These are phyloP conservation scores for Perdita meconis DNA, from an alignment of 2,888 invertebrate genomes.

Conservation along the genomic window DNA sequence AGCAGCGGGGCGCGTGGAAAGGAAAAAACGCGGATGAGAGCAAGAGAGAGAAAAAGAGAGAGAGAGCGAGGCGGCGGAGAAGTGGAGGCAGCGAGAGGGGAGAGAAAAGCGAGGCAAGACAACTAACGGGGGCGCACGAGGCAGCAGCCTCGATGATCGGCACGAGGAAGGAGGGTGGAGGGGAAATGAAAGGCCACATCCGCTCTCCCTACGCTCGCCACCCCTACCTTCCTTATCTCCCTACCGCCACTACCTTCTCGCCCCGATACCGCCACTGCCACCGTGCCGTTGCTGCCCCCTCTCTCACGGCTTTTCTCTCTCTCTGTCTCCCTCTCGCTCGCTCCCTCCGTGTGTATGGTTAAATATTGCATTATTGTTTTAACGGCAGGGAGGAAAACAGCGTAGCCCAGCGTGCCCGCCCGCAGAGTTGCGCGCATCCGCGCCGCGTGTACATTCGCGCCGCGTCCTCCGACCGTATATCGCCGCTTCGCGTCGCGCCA, in stretches of 20 bases:
- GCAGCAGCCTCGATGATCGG: slow-evolving; percentile 59
- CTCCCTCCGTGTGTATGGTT: slow-evolving; percentile 78
- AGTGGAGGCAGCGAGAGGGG: slow-evolving; percentile 37
- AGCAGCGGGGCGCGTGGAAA: slow-evolving; percentile 27
- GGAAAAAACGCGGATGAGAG: slow-evolving; percentile 31
- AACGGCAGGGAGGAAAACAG: slow-evolving; percentile 82
- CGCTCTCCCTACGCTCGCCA: slow-evolving; percentile 59
- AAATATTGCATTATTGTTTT: slow-evolving; percentile 84
- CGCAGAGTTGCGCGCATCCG: slow-evolving; percentile 75
- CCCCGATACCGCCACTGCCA: slow-evolving; percentile 68
- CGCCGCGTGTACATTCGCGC: slow-evolving; percentile 69
- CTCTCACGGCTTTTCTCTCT: slow-evolving; percentile 43
- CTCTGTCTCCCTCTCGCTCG: slow-evolving; percentile 48
- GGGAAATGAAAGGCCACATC: slow-evolving; percentile 57
- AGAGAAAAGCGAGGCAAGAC: slow-evolving; percentile 59
- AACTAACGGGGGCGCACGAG: slow-evolving; percentile 66
- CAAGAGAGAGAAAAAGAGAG: slow-evolving; percentile 47
- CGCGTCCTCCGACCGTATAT: slow-evolving; percentile 50
- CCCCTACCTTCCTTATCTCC: slow-evolving; percentile 75
- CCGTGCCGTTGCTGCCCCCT: slow-evolving; percentile 38
- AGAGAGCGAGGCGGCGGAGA: slow-evolving; percentile 46
- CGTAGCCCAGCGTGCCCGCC: slow-evolving; percentile 71
- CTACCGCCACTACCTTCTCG: slow-evolving; percentile 70
- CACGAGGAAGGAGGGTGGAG: slow-evolving; percentile 46
- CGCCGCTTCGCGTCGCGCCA: slow-evolving; percentile 26